phyloP scores from a whole-genome alignment of 37 sponge, comb jelly and placozoan species.

The Hexactinellida sp. region DNA sequence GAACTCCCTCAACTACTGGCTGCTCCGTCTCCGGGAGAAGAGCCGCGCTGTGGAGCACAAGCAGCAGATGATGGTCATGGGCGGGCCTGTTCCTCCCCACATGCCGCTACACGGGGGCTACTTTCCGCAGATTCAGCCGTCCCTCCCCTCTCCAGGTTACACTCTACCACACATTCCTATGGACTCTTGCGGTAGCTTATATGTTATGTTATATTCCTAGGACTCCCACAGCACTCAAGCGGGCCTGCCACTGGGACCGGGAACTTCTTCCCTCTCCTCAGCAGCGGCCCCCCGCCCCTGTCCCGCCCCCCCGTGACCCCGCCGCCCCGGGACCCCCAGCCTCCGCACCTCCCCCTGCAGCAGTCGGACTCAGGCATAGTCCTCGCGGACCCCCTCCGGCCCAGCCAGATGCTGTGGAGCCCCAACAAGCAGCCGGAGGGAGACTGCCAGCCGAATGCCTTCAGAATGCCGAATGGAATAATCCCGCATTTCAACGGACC shows the following conservation, averaged over 20 bases:
- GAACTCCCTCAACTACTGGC: slow-evolving; percentile 55
- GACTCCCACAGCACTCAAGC: neutral
- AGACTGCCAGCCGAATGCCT: neutral
- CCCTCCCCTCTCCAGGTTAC: neutral
- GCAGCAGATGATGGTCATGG: neutral
- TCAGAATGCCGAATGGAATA: neutral
- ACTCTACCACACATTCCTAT: neutral
- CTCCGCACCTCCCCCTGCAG: neutral
- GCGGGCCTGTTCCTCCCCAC: neutral
- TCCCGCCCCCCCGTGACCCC: neutral
- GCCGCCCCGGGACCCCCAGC: neutral
- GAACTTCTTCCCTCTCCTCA: slow-evolving; percentile 12
- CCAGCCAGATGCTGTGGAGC: neutral
- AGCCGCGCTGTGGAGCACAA: slow-evolving; percentile 23
- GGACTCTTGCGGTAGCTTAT: neutral
- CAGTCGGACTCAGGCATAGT: neutral
- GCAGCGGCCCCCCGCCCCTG: neutral
- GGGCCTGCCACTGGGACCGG: neutral
- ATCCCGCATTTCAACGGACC: neutral
- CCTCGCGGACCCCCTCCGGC: neutral
- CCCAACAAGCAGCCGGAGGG: neutral
- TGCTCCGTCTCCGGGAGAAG: slow-evolving; percentile 49
- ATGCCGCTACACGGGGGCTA: neutral
- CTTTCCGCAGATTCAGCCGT: neutral
- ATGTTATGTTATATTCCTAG: neutral